Evolutionary conservation across 2,797 vertebrate genomes (phyloP).

Genomic region (Fistularia tabacaria): DNA sequence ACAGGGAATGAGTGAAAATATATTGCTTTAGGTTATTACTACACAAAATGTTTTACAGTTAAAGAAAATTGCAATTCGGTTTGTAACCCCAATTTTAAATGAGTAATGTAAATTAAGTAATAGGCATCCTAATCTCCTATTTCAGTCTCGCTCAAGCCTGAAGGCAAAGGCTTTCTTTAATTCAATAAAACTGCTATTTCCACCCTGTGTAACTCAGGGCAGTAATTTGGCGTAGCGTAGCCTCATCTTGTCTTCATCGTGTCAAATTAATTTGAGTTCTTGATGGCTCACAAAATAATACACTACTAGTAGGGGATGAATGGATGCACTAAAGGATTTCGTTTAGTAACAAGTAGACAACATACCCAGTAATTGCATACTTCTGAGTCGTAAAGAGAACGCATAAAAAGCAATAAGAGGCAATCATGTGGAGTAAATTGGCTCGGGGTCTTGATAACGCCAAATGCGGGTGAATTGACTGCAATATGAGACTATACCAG

Average conservation of each 20-base stretch:
- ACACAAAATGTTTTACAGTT: conserved; percentile 35
- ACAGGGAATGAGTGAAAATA: conserved; percentile 13
- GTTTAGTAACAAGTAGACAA: conserved; percentile 22
- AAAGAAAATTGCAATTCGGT: conserved; percentile 43
- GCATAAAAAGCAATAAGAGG: conserved; percentile 40
- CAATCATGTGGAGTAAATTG: conserved; percentile 29
- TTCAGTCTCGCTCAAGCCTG: conserved; percentile 50
- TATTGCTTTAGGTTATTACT: conserved; percentile 35
- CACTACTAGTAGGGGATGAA: conserved; percentile 21
- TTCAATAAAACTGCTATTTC: conserved; percentile 41
- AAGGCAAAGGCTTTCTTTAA: conserved; percentile 42
- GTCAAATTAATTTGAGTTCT: conserved; percentile 52
- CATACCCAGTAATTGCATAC: conserved; percentile 8
- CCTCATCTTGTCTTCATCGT: conserved; percentile 25
- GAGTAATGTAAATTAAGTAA: conserved; percentile 58
- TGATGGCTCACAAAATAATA: conserved; percentile 36
- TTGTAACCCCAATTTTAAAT: conserved; percentile 39
- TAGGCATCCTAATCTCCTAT: conserved; percentile 47
- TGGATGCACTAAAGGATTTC: conserved; percentile 22
- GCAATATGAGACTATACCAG: conserved; percentile 23
- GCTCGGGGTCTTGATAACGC: conserved; percentile 4
- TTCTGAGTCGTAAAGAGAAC: conserved; percentile 30
- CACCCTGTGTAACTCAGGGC: conserved; percentile 26
- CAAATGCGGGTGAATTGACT: too few species aligned
- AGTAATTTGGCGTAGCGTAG: conserved; percentile 37